Base-by-base conservation (phyloP, 2,797 vertebrate species). In the Muraenolepis orangiensis region DNA sequence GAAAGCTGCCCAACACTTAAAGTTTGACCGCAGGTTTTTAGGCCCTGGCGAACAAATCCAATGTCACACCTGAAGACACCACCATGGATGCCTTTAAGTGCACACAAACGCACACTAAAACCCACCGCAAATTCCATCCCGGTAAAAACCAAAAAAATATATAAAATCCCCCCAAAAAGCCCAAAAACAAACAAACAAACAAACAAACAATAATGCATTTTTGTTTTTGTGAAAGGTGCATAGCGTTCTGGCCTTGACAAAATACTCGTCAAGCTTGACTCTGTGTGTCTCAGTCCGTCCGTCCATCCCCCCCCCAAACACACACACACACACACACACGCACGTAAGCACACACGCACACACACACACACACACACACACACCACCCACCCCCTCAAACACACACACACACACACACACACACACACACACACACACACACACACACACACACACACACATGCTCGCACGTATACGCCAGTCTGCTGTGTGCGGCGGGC, bases 1-100 rank as follows among this genome's bases (percentile, higher is more conserved):
- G 79, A 82, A 80, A 76, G 68, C 69, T 38, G 40, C 72, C 73
- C 73, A 74, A 78, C 77, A 73, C 74, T 36, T 72, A 40, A 70
- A 74, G 70, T 71, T 61, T 38, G 36, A 68, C 75, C n/a, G 51
- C 57, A 18, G 66, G 82, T 40, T 81, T n/a, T 84, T 74, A 46
- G 34, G 51, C 46, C 71, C 30, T 73, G 5, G 38, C 30, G 71
- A 75, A 81, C 78, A 84, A 80, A 72, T 69, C 61, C 16, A 23
- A 30, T 40, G 66, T 72, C 78, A 64, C 74, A 79, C 73, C 42
- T 79, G 76, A 75, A 28, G 61, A 61, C 72, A 78, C 20, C 18
- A 31, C 8, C 16, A 67, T 20, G 66, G 28, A 31, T 29, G 30
- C 30, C 6, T 67, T 31, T 16, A 20, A 67, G 13, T 16, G 23